Evolutionary conservation across 2,113 vertebrate species (phyloP), one percentile per base, ranked within the genome.

Genomic region (Grammomys dolichurus): DNA sequence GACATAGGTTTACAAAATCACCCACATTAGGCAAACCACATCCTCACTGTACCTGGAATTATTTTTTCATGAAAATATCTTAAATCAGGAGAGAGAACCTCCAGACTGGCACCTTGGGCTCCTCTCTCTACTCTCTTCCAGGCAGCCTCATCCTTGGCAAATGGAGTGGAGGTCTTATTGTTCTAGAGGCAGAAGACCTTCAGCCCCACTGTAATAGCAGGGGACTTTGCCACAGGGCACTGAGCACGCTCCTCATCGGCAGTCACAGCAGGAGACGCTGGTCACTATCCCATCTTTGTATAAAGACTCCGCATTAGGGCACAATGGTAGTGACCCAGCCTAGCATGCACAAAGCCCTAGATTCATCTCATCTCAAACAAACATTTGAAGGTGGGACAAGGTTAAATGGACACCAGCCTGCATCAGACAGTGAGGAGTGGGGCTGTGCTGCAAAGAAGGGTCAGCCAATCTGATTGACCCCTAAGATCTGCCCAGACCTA

Each of bases 111-210:
- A 40, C 26, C 54, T 81, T 22, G 3, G 58, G 3, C 14, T 12
- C 72, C 54, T 14, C 20, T 84, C 80, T 43, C 12, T 73, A 73
- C 40, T 7, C 2, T 0, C 20, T 24, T 22, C 56, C 7, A 3
- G 7, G n/a, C 58, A 17, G 22, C n/a, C 8, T 13, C 7, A 11
- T 33, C 46, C 90, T 58, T 1, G 28, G n/a, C 69, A 22, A 0
- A 1, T 24, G n/a, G 56, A 43, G 6, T 82, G 11, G 0, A 13
- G 33, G 65, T 43, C 0, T 0, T 0, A 8, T n/a, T 3, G 33
- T 33, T 17, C 73, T 13, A 22, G 88, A 28, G 67, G 7, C 51
- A 51, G 51, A 3, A 33, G 36, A 19, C 19, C 78, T 65, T 58
- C 3, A 5, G 60, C 7, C 28, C 67, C 24, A 5, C 26, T 33